A percentile compares a stretch with the other conserved stretches of the same genome.
phyloP scores from a whole-genome alignment of 2,797 vertebrate genomes.

The Syngnathus acus region DNA sequence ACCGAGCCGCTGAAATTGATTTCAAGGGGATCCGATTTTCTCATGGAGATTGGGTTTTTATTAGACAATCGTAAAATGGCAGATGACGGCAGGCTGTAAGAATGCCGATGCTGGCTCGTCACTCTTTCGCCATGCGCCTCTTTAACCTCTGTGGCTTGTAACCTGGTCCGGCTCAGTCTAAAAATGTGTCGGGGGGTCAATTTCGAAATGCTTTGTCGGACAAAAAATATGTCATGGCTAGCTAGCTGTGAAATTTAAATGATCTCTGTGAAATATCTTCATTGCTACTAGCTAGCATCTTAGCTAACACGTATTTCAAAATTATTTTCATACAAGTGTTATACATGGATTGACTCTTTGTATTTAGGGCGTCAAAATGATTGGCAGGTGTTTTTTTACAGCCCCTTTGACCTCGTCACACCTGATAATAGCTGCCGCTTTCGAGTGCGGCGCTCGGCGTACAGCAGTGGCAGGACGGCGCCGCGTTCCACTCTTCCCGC shows the following conservation, averaged over 20 bases:
- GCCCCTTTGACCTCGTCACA: neutral
- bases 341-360: no score
- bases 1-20: neutral
- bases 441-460: neutral
- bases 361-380: neutral
- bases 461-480: conserved; percentile 7
- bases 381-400: neutral
- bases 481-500: conserved; percentile 19
- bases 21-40: neutral
- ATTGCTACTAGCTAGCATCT: no score
- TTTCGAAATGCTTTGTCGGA: no score
- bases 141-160: neutral
- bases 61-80: neutral
- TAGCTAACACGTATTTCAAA: no score
- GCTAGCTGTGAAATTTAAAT: no score
- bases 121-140: neutral
- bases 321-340: no score
- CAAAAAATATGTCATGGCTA: no score
- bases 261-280: no score
- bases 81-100: neutral
- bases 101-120: neutral
- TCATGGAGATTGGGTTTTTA: neutral
- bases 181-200: neutral
- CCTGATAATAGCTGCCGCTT: no score
- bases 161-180: neutral